Base-by-base conservation (phyloP, 2,888 invertebrate genomes). In the Agriotes lineatus region DNA sequence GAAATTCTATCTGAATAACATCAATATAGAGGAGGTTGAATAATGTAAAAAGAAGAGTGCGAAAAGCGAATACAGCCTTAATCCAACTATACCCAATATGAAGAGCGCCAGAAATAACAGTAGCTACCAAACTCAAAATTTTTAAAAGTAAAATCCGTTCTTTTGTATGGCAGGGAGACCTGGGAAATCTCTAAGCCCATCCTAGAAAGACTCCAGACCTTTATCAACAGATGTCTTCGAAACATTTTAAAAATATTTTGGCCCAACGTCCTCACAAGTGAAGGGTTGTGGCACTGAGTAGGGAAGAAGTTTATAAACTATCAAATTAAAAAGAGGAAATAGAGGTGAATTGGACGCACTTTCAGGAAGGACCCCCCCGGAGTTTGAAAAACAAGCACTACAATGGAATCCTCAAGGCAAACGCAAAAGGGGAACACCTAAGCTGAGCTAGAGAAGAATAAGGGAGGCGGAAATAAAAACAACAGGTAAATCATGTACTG, bases 321-420 rank as follows among this genome's bases (percentile, higher is more conserved):
- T 44, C 44, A 44, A 16, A 44, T 44, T 44, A 44, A 44, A 14
- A 44, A 44, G 10, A 44, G 44, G n/a, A 44, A 44, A 14, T 44
- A 18, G 7, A 44, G 44, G 19, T 37, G 37, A n/a, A 37, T 10
- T 25, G 25, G 25, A 25, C 25, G 7, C 18, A 16, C 16, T 4
- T 10, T 16, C 18, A 19, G 14, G 19, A 44, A 44, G 16, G n/a
- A 44, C 5, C 39, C 39, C n/a, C 4, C 39, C n/a, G n/a, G 10
- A 5, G 4, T 10, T 39, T 39, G n/a, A 44, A 44, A 12, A 12
- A 19, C 19, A n/a, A n/a, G n/a, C n/a, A n/a, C n/a, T 44, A 10
- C 3, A 16, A 9, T 44, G 44, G 14, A 44, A 44, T 14, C 44
- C 25, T 5, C 39, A 39, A 39, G 39, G 14, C n/a, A 39, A 12